Conservation (phyloP, 2,797 vertebrate species). For the Lutra lutra region DNA sequence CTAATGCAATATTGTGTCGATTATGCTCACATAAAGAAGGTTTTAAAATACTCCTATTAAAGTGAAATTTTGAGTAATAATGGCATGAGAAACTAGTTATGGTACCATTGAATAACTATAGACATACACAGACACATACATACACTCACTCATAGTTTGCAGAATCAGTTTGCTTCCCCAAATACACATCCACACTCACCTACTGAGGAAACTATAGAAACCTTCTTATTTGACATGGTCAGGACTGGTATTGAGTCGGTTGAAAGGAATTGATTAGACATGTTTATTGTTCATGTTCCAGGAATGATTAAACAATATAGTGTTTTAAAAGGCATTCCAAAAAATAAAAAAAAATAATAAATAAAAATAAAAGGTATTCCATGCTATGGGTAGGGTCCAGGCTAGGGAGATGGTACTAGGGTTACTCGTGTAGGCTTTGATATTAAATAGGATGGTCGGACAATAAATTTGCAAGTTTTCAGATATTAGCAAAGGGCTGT, state of each 20-base stretch:
- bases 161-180: background rate
- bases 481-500: background rate
- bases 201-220: background rate
- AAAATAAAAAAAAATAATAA: no score
- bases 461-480: background rate
- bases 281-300: background rate
- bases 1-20: background rate
- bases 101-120: background rate
- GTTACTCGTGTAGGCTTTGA: background rate
- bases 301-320: background rate
- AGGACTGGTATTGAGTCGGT: background rate
- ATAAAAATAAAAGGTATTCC: background rate
- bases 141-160: background rate
- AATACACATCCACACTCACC: background rate
- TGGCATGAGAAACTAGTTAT: background rate
- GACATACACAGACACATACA: background rate
- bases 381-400: background rate
- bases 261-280: background rate
- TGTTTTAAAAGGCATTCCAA: background rate
- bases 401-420: background rate
- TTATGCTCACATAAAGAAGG: background rate
- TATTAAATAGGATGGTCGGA: background rate
- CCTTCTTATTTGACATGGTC: background rate
- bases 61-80: constrained; percentile 37
- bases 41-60: background rate